Evolutionary conservation across 2,113 vertebrate genomes (phyloP), one percentile per base, ranked within the genome.

Genomic region (Gallinago media): DNA sequence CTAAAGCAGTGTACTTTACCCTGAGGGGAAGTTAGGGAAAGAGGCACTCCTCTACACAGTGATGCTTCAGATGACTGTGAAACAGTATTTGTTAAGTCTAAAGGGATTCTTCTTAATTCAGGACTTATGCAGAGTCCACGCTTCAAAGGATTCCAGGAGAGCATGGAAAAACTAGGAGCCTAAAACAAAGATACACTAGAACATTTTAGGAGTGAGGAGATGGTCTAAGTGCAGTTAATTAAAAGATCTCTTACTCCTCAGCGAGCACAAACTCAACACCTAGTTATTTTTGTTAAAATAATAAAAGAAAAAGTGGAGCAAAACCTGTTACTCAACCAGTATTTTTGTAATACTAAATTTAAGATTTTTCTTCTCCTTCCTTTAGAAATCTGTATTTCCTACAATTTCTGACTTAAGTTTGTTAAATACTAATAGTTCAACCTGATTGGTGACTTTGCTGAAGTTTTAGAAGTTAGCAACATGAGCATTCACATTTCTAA

Each of bases 121-220:
- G 85, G 78, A 92, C 73, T 79, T 85, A 95, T 47, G 46, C 62
- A 90, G 70, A 89, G 50, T 85, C 74, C 75, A 92, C n/a, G 55
- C 50, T 86, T 91, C 63, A 92, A 72, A 91, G 89, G 89, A 89
- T 3, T 23, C 20, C 93, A 94, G 70, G 47, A 89, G 36, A 94
- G 67, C 75, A 94, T 3, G 3, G 71, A 68, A 96, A 88, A 88
- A 85, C 62, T 85, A 95, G 70, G 25, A 94, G 70, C 58, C 88
- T 92, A 88, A 95, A 95, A 95, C 83, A 92, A 85, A 92, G 71
- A 90, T 77, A 81, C 29, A 73, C 84, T 85, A 89, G 59, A 76
- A 83, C 47, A 42, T 85, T 92, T 92, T 18, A 94, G 54, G 42
- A 71, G 54, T 6, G 59, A 92, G 49, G 32, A 91, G 58, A 79